Base-by-base conservation (phyloP, 2,888 invertebrate species). In the Tenthredo livida region DNA sequence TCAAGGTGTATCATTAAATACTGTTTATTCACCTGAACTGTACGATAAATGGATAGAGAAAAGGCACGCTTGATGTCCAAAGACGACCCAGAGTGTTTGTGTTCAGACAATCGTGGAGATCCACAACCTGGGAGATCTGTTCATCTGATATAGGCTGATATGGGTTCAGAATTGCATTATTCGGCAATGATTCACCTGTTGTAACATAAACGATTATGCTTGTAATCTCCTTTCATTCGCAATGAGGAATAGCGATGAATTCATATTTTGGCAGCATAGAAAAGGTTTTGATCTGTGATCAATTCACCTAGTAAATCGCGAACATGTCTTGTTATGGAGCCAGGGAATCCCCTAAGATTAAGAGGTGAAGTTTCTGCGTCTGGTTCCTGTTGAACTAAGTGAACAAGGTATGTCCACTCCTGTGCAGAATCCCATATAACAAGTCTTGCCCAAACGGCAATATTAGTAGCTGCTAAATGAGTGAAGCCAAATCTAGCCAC, bases 31-130 rank as follows among this genome's bases (percentile, higher is more conserved):
- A 94, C 94, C 94, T 94, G 90, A 95, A 95, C 88, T 95, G 94
- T 2, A 95, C 94, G 78, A 94, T 94, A 89, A 95, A 95, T 1
- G 95, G 95, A 88, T 94, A 94, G 1, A 95, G 92, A 87, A 94
- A 94, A 1, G 94, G 94, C 93, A 94, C 94, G 29, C 94, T 94
- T 6, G 94, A 94, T 0, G 94, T 94, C 95, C 95, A 95, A 61
- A 95, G 91, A 86, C 94, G 94, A 1, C 95, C 95, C 47, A 95
- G 90, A 0, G 94, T 94, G 86, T 94, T 94, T 40, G 94, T 94
- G 86, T 94, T 94, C 54, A 95, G 91, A 86, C 95, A 95, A 77
- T 94, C 93, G 87, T 94, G 94, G 21, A 95, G 91, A 6, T 94
- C 92, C 9, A 95, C 94, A 37, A 95, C 94, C 89, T 94, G 94